Evolutionary conservation across 2,888 invertebrate species (phyloP).

Genomic region (Eupithecia subumbrata): DNA sequence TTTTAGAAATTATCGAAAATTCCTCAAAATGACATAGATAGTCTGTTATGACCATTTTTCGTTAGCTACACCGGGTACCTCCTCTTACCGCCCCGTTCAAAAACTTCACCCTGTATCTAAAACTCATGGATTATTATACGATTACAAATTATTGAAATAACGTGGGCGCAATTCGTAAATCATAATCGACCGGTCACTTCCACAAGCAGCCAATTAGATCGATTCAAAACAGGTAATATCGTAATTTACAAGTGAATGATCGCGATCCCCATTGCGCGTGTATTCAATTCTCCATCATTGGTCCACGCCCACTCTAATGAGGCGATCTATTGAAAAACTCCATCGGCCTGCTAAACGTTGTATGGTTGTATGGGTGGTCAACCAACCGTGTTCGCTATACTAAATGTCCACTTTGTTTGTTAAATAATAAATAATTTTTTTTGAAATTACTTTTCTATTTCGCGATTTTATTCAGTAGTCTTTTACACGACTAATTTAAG

Average conservation of each 20-base stretch:
- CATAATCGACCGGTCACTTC: slow-evolving; percentile 15
- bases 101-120: background rate
- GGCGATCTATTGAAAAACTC: slow-evolving; percentile 48
- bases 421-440: background rate
- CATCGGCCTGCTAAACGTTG: slow-evolving; percentile 47
- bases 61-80: too few relatives aligned
- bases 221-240: slow-evolving; percentile 35
- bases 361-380: slow-evolving; percentile 34
- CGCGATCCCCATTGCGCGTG: slow-evolving; percentile 30
- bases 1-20: too few relatives aligned
- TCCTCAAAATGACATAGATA: too few relatives aligned
- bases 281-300: slow-evolving; percentile 23
- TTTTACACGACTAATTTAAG: background rate
- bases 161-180: background rate
- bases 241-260: slow-evolving; percentile 43
- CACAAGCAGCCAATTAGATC: slow-evolving; percentile 37
- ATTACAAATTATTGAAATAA: background rate
- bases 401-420: slow-evolving; percentile 18
- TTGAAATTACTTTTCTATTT: background rate
- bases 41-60: too few relatives aligned
- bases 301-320: slow-evolving; percentile 46
- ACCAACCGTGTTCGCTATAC: slow-evolving; percentile 30
- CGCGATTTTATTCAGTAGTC: background rate
- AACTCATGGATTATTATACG: background rate
- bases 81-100: too few relatives aligned